These are phyloP conservation scores for Fragum fragum DNA, from an alignment of 2,888 invertebrate genomes.

Conservation along the genomic window DNA sequence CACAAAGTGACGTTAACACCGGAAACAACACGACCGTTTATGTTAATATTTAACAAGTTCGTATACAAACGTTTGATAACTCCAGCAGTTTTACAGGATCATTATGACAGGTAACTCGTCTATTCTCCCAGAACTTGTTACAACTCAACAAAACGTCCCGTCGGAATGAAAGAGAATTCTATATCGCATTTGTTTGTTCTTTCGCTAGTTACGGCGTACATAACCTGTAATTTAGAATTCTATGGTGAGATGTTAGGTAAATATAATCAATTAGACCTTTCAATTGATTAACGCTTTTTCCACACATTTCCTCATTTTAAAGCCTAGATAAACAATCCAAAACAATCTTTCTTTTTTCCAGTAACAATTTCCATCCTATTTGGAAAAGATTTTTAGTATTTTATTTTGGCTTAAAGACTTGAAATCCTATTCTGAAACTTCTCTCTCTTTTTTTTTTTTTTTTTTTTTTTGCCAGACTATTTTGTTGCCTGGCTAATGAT, in stretches of 20 bases:
- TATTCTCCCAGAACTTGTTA: not conserved
- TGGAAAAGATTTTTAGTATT: too few species aligned
- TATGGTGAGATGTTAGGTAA: conserved; percentile 14
- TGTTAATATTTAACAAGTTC: not conserved
- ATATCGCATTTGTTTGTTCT: conserved; percentile 11
- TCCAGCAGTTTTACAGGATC: not conserved
- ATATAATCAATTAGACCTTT: conserved; percentile 22
- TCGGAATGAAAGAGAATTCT: conserved; percentile 20
- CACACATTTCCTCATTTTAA: too few species aligned
- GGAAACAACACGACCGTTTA: not conserved
- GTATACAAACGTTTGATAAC: not conserved
- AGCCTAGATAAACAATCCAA: too few species aligned
- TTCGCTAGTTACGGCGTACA: not conserved
- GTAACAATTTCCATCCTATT: too few species aligned
- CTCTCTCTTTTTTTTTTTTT: too few species aligned
- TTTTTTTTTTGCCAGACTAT: too few species aligned
- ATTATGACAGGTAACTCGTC: not conserved
- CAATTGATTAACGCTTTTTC: too few species aligned
- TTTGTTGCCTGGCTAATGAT: too few species aligned
- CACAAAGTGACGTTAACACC: not conserved
- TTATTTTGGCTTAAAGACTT: too few species aligned
- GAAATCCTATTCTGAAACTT: too few species aligned
- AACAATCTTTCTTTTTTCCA: too few species aligned
- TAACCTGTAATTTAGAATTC: conserved; percentile 13
- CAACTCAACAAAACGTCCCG: conserved; percentile 6